Conservation (phyloP, 92 coral and sea anemone genomes). For the Paramuricea clavata region DNA sequence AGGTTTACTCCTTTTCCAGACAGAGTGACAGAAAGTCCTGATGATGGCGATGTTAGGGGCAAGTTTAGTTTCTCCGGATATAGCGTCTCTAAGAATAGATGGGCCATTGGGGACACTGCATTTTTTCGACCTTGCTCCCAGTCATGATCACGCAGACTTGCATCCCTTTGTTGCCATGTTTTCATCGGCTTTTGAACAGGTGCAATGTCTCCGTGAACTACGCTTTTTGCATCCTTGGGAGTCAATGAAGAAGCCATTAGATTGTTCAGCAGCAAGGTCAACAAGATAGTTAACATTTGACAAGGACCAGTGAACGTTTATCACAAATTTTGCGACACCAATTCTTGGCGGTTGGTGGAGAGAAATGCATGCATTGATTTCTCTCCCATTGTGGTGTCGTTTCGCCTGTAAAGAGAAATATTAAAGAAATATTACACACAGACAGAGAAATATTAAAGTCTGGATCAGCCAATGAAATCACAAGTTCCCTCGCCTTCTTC, state of each 20-base stretch:
- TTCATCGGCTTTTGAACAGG: slow-evolving; percentile 63
- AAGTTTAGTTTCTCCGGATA: slow-evolving; percentile 21
- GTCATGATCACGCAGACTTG: slow-evolving; percentile 61
- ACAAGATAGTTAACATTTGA: slow-evolving; percentile 67
- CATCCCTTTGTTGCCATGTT: slow-evolving; percentile 57
- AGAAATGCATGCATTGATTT: slow-evolving; percentile 68
- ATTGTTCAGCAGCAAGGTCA: slow-evolving; percentile 57
- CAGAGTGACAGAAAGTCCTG: slow-evolving; percentile 59
- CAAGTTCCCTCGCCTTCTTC: slow-evolving; percentile 67
- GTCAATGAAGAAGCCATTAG: slow-evolving; percentile 42
- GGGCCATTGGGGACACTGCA: slow-evolving; percentile 71
- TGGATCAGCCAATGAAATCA: slow-evolving; percentile 62
- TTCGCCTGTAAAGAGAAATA: slow-evolving; percentile 64
- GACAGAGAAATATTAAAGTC: slow-evolving; percentile 49
- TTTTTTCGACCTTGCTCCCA: slow-evolving; percentile 66
- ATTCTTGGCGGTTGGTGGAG: slow-evolving; percentile 66
- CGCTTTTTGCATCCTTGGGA: slow-evolving; percentile 77
- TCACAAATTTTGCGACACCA: slow-evolving; percentile 63
- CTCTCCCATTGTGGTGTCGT: slow-evolving; percentile 70
- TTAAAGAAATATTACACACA: slow-evolving; percentile 68
- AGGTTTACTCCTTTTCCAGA: slow-evolving; percentile 74
- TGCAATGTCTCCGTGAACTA: slow-evolving; percentile 66
- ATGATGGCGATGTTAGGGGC: slow-evolving; percentile 42
- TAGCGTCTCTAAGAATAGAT: slow-evolving; percentile 65
- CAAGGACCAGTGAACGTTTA: slow-evolving; percentile 69